A percentile compares a stretch with the other conserved stretches of the same genome.
Evolutionary conservation across 2,113 vertebrate species (phyloP).

Genomic region (Delphinapterus leucas): DNA sequence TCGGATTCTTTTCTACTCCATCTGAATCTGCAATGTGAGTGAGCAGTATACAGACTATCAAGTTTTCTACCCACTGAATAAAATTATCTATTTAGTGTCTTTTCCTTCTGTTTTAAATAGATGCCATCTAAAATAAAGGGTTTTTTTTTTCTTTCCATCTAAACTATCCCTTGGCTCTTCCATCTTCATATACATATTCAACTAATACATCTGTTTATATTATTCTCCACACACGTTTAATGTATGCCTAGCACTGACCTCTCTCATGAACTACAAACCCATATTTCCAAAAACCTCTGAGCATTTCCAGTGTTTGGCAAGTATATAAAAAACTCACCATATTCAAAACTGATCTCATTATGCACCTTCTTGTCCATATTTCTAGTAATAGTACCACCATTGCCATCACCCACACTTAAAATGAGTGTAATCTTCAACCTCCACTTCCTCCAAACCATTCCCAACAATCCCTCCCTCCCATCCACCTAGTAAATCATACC

Average conservation of each 20-base stretch:
- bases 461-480: not conserved
- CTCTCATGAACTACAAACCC: constrained; percentile 34
- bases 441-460: not conserved
- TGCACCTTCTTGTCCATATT: not conserved
- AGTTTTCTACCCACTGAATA: not conserved
- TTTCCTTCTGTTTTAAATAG: constrained; percentile 31
- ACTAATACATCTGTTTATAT: not conserved
- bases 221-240: constrained; percentile 10
- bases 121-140: not conserved
- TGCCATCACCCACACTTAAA: not conserved
- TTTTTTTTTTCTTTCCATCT: not conserved
- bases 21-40: constrained; percentile 21
- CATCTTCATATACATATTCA: constrained; percentile 9
- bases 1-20: constrained; percentile 1
- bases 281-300: constrained; percentile 37
- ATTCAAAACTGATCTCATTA: constrained; percentile 19
- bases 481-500: not conserved
- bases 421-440: not conserved
- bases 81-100: not conserved
- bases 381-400: not conserved
- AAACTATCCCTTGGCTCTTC: not conserved
- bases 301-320: constrained; percentile 22
- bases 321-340: not conserved
- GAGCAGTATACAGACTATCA: not conserved
- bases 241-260: constrained; percentile 18